Percentiles rank a stretch among this genome's conserved stretches.
These are phyloP conservation scores for Typhlichthys subterraneus DNA, from an alignment of 2,797 vertebrate species.

Conservation along the genomic window DNA sequence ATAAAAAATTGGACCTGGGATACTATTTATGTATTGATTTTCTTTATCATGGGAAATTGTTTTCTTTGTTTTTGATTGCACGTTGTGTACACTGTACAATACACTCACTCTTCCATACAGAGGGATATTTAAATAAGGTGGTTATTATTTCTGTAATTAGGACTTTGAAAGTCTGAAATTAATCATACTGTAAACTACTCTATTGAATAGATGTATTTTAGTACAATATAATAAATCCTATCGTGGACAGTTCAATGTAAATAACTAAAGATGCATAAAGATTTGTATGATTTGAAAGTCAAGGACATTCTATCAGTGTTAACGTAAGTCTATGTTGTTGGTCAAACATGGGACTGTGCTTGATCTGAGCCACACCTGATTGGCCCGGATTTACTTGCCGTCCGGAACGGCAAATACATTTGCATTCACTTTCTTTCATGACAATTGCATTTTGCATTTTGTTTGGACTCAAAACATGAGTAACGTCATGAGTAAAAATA, in stretches of 20 bases:
- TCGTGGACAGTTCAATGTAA: too few relatives aligned
- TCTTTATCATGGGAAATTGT: too few relatives aligned
- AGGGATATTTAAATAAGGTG: constrained; percentile 24
- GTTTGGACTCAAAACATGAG: too few relatives aligned
- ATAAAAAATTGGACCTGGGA: too few relatives aligned
- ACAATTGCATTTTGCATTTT: too few relatives aligned
- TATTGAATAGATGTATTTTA: constrained; percentile 9
- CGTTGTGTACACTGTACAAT: constrained; percentile 3
- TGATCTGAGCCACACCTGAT: constrained; percentile 27
- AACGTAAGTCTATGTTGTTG: constrained; percentile 46
- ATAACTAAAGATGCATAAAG: constrained; percentile 1
- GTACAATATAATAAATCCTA: background rate
- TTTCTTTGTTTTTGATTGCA: background rate
- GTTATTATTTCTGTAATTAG: constrained; percentile 46
- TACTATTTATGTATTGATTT: too few relatives aligned
- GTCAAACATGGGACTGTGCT: constrained; percentile 58
- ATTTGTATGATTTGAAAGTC: constrained; percentile 20
- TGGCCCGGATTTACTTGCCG: background rate
- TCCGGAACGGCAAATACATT: too few relatives aligned
- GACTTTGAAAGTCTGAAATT: constrained; percentile 28
- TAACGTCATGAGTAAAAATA: too few relatives aligned
- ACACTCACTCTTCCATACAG: constrained; percentile 12
- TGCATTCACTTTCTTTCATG: too few relatives aligned
- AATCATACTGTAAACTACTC: constrained; percentile 9
- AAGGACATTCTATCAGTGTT: constrained; percentile 50